Conservation (phyloP, 2,113 vertebrate species). For the Caranx melampygus region DNA sequence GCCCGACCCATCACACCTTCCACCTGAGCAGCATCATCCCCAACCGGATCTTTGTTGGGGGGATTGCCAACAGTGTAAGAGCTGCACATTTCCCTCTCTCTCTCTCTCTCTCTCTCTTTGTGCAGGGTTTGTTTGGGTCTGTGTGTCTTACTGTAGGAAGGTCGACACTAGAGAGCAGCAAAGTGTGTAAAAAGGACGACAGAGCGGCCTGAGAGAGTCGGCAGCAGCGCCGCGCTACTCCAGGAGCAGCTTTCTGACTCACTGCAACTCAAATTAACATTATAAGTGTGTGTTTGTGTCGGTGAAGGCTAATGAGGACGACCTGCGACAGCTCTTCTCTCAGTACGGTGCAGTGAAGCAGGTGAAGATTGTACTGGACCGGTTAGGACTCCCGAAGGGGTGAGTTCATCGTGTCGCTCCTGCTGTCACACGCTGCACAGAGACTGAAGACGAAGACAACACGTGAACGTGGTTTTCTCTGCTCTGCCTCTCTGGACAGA, state of each 20-base stretch:
- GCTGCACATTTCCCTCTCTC: neutral
- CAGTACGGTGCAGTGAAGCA: conserved; percentile 89
- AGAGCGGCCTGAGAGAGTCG: neutral
- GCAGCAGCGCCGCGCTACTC: neutral
- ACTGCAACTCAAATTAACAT: no score
- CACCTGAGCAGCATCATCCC: conserved; percentile 85
- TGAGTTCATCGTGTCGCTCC: conserved; percentile 53
- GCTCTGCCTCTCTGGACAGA: conserved; percentile 71
- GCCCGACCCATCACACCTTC: conserved; percentile 51
- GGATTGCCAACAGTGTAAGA: conserved; percentile 88
- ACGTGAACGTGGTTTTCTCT: neutral
- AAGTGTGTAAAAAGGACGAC: neutral
- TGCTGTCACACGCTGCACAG: neutral
- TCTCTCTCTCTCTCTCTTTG: no score
- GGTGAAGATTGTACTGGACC: conserved; percentile 91
- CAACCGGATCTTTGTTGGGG: conserved; percentile 92
- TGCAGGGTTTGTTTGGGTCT: neutral
- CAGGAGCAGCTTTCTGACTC: no score
- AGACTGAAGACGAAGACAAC: no score
- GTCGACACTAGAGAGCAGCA: conserved; percentile 19
- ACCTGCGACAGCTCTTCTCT: conserved; percentile 88
- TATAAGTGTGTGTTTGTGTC: conserved; percentile 24
- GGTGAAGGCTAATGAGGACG: conserved; percentile 86
- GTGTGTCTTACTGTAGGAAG: neutral
- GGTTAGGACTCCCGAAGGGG: conserved; percentile 89